Evolutionary conservation across 2,888 invertebrate species (phyloP).

Genomic region (Thysanoteuthis rhombus): DNA sequence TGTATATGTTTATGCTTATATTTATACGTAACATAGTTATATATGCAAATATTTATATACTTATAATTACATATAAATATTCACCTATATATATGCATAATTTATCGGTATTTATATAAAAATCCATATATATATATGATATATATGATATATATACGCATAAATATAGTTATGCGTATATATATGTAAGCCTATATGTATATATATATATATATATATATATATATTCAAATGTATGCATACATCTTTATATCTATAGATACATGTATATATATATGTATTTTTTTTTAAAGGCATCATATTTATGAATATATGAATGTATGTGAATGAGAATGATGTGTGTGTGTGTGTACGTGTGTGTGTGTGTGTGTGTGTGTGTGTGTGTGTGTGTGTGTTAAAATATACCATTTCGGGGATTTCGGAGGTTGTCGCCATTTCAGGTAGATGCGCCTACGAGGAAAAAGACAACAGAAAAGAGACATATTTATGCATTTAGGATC

Average conservation of each 20-base stretch:
- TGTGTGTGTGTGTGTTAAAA: neutral
- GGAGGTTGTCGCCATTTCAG: neutral
- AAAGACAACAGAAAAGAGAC: neutral
- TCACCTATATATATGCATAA: neutral
- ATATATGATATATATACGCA: too few species aligned
- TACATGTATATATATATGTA: slow-evolving; percentile 18
- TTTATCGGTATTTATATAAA: neutral
- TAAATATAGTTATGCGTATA: neutral
- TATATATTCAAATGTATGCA: neutral
- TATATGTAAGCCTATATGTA: neutral
- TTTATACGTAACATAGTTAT: neutral
- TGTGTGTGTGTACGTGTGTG: neutral
- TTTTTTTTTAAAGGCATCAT: neutral
- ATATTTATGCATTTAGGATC: neutral
- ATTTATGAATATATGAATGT: neutral
- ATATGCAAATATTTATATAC: neutral
- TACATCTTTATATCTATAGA: neutral
- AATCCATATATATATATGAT: slow-evolving; percentile 25
- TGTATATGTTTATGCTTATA: neutral
- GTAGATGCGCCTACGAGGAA: neutral
- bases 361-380: neutral
- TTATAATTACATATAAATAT: too few species aligned
- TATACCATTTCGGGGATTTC: slow-evolving; percentile 25
- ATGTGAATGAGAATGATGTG: neutral
- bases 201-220: neutral